Evolutionary conservation across 2,888 invertebrate species (phyloP), one percentile per base, ranked within the genome.

Genomic region (Cheilosia variabilis): DNA sequence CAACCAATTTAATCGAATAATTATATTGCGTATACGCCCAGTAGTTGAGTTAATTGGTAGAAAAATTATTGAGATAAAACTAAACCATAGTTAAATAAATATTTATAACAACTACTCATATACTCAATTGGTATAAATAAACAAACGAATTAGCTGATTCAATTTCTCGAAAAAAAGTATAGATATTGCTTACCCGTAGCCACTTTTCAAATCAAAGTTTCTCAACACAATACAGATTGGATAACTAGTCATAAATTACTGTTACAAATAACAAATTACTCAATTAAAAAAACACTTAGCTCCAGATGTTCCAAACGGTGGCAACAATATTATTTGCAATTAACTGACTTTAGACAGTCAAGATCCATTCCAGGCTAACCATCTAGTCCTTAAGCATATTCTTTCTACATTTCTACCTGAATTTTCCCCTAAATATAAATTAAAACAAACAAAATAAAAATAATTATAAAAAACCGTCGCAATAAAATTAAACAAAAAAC

Each of bases 401-500:
- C 7, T 72, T 77, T 68, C 55, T 62, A 68, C 63, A 45, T 69
- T 73, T 73, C 57, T 83, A 80, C 76, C 80, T 79, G 73, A 75
- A 52, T 52, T 79, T 41, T 45, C 57, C 62, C 45, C 37, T 27
- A 62, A 47, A 31, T 9, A 31, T 9, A 31, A 41, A 68, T 52
- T 57, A 31, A 53, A 45, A 17, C 37, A 78, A 83, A 80, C n/a
- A 73, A 53, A 22, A 45, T 4, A 43, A 82, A 87, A n/a, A 15
- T 34, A 63, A 65, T 52, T 76, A 76, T 77, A 87, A 80, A 72
- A 75, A 84, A 81, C 87, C 87, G 87, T 87, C 87, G 82, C 87
- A 81, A 82, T 87, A 87, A 71, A 83, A 75, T 66, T 24, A 52
- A 45, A 53, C 60, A 66, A 45, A 53, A 60, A 73, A 75, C 53